A percentile compares a stretch with the other conserved stretches of the same genome.
phyloP scores from a whole-genome alignment of 1,140 invertebrate species.

The Drosophila littoralis region DNA sequence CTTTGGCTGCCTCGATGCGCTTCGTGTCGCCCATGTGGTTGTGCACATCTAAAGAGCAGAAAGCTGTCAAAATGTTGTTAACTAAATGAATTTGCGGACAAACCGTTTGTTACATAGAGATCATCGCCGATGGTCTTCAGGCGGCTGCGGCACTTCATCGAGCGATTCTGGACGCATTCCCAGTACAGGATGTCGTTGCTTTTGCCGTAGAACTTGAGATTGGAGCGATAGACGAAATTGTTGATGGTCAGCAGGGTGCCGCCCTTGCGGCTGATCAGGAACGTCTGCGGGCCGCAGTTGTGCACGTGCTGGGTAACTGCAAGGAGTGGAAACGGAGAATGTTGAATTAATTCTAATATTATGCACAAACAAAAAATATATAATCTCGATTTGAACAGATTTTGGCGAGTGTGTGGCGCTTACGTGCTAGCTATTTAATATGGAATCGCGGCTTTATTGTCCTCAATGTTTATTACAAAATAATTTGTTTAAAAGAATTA shows the following conservation, averaged over 20 bases:
- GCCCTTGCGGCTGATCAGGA: slow-evolving; percentile 82
- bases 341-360: not conserved
- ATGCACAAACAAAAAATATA: no score
- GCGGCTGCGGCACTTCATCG: slow-evolving; percentile 79
- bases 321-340: slow-evolving; percentile 9
- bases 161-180: slow-evolving; percentile 83
- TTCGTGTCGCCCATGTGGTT: slow-evolving; percentile 73
- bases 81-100: not conserved
- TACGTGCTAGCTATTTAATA: slow-evolving; percentile 45
- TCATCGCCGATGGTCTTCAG: slow-evolving; percentile 83
- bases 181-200: slow-evolving; percentile 78
- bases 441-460: slow-evolving; percentile 56
- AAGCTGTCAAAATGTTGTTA: not conserved
- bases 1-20: slow-evolving; percentile 68
- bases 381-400: not conserved
- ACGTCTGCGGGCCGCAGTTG: slow-evolving; percentile 78
- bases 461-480: slow-evolving; percentile 52
- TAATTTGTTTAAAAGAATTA: slow-evolving; percentile 21
- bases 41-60: slow-evolving; percentile 65
- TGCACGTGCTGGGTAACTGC: slow-evolving; percentile 75
- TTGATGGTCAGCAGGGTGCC: slow-evolving; percentile 78
- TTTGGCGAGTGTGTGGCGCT: slow-evolving; percentile 19
- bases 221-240: slow-evolving; percentile 82
- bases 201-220: slow-evolving; percentile 79
- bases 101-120: slow-evolving; percentile 83